Conservation (phyloP, 2,888 invertebrate species). For the Xanthorhoe spadicearia region DNA sequence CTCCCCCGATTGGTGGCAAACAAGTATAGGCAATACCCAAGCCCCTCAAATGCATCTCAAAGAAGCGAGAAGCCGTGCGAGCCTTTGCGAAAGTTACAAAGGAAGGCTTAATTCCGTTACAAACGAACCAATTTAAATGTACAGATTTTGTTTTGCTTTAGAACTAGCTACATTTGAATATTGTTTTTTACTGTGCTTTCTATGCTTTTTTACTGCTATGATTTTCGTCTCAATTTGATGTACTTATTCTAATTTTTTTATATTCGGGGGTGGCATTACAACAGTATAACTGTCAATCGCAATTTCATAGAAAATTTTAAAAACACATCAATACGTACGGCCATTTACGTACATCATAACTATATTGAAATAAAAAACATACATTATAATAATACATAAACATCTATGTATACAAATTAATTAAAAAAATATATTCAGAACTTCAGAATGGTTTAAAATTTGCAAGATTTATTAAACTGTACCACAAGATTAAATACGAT, state of each 20-base stretch:
- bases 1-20: constrained; percentile 69
- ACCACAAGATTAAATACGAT: constrained; percentile 15
- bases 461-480: not conserved
- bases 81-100: constrained; percentile 63
- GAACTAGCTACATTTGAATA: not conserved
- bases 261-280: too few species aligned
- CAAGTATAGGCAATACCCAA: constrained; percentile 70
- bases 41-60: constrained; percentile 73
- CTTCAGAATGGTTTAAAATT: not conserved
- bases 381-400: too few species aligned
- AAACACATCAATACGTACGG: too few species aligned
- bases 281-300: too few species aligned
- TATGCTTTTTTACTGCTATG: not conserved
- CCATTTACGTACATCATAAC: too few species aligned
- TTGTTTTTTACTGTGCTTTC: not conserved
- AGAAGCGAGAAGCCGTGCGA: constrained; percentile 66
- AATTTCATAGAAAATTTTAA: too few species aligned
- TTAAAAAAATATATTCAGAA: too few species aligned
- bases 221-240: not conserved
- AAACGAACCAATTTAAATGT: constrained; percentile 51
- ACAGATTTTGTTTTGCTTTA: constrained; percentile 19
- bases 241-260: too few species aligned
- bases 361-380: too few species aligned
- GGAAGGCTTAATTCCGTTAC: constrained; percentile 51
- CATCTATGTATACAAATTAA: too few species aligned